A percentile compares a stretch with the other conserved stretches of the same genome.
These are phyloP conservation scores for Ophion costatus DNA, from an alignment of 2,888 invertebrate species.

Conservation along the genomic window DNA sequence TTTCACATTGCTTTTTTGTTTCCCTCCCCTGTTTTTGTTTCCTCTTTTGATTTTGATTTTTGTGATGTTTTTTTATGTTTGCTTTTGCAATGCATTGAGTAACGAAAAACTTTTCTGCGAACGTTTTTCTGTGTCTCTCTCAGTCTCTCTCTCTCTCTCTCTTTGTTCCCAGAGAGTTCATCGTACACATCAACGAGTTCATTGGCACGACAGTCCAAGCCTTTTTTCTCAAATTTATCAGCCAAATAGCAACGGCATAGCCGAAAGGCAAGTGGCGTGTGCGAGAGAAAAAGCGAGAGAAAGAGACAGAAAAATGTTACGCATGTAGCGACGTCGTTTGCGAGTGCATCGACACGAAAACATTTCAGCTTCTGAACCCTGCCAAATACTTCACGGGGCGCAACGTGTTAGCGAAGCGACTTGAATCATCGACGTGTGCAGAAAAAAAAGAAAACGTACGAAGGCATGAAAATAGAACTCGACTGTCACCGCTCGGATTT, in stretches of 20 bases:
- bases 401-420: slow-evolving; percentile 36
- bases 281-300: background rate
- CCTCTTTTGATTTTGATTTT: no score
- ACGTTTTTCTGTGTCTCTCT: no score
- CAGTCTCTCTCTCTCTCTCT: background rate
- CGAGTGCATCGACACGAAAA: slow-evolving; percentile 52
- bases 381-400: slow-evolving; percentile 44
- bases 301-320: background rate
- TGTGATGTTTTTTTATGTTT: no score
- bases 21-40: no score
- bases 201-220: slow-evolving; percentile 17
- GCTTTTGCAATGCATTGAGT: no score
- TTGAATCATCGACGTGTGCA: slow-evolving; percentile 44
- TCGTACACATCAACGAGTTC: slow-evolving; percentile 10
- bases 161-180: background rate
- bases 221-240: slow-evolving; percentile 37
- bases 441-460: slow-evolving; percentile 17
- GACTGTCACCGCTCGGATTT: slow-evolving; percentile 31
- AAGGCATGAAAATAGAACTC: slow-evolving; percentile 34
- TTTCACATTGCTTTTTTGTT: no score
- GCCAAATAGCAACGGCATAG: slow-evolving; percentile 17
- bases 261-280: background rate
- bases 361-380: slow-evolving; percentile 25
- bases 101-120: no score
- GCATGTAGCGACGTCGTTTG: slow-evolving; percentile 15